Evolutionary conservation across 2,797 vertebrate species (phyloP), one percentile per base, ranked within the genome.

Genomic region (Protosalanx chinensis): DNA sequence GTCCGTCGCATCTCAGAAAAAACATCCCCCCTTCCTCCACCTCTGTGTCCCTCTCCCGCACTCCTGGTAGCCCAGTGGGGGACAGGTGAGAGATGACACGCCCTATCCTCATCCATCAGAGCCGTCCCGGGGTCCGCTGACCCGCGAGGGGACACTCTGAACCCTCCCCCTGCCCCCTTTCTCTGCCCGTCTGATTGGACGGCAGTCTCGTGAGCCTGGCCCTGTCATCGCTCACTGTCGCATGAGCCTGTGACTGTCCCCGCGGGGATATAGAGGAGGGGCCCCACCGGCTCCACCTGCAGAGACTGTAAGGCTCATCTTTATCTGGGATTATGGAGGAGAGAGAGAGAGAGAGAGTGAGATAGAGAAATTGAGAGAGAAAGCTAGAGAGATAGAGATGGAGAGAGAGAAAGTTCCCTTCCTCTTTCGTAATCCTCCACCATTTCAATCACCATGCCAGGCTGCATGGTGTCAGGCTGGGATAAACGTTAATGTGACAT

Each of bases 81-180:
- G 73, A 75, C 13, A 76, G 77, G 88, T 8, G 86, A 85, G 73
- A 81, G 84, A 86, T 82, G 87, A 87, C 82, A 85, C 72, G 64
- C 80, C 82, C 80, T 74, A 81, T 84, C 84, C 83, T 84, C 84
- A 89, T 91, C 83, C 78, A 87, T 91, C 88, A 90, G 60, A 66
- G 20, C 62, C 8, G 3, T 46, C 70, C 15, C 66, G 69, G 73
- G 46, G 74, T 37, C 29, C 18, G 67, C 74, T 84, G 87, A 88
- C 87, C 84, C 81, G 71, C 75, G 78, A n/a, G n/a, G 66, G 57
- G 79, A 81, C 73, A 83, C 73, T 53, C 72, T 56, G 58, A 68
- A 80, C 65, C 75, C 72, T 78, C 69, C 57, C 65, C 75, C 64
- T 89, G 87, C 70, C 88, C 88, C 77, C 71, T 73, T 23, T 35